Evolutionary conservation across 2,113 vertebrate species (phyloP), one percentile per base, ranked within the genome.

Genomic region (Macquaria ambigua): DNA sequence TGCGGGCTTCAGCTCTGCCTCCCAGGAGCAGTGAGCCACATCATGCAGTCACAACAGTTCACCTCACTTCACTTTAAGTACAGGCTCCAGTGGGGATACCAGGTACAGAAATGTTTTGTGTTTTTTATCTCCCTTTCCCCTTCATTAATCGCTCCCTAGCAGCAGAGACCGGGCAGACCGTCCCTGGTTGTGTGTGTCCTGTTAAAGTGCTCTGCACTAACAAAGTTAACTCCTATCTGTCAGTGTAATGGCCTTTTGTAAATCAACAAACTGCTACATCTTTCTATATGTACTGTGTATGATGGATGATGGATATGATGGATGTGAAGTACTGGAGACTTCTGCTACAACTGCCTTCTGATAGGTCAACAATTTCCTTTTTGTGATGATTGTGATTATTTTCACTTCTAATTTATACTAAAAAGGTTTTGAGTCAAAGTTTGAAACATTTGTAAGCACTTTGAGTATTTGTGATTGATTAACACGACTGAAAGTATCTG

Each of bases 11-110:
- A 4, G n/a, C 61, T 63, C 68, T 0, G 67, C 68, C 77, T 78
- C 73, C 61, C 46, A 28, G 77, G 74, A 77, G 69, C 81, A 63
- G 6, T 55, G 89, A 86, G 83, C 77, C 71, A 15, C 59, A 73
- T 50, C 81, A 56, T 56, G 1, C 74, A 79, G 78, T 86, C 81
- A 79, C 86, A 79, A 50, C 61, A 84, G 77, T 82, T 88, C 80
- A 84, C 43, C 83, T 88, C 74, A 46, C 72, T 74, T 71, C 39
- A 50, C 77, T 87, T 56, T 78, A 68, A 81, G 52, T 25, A 9
- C 77, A n/a, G 61, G 66, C 64, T 86, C 66, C 66, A 18, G 39
- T 52, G 25, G 70, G 78, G 55, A 83, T 14, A 25, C 7, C 58
- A n/a, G 73, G 73, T 43, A 39, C 37, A 69, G 80, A 34, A 71